Evolutionary conservation across 1,140 invertebrate genomes (phyloP), one percentile per base, ranked within the genome.

Genomic region (Drosophila dunni): DNA sequence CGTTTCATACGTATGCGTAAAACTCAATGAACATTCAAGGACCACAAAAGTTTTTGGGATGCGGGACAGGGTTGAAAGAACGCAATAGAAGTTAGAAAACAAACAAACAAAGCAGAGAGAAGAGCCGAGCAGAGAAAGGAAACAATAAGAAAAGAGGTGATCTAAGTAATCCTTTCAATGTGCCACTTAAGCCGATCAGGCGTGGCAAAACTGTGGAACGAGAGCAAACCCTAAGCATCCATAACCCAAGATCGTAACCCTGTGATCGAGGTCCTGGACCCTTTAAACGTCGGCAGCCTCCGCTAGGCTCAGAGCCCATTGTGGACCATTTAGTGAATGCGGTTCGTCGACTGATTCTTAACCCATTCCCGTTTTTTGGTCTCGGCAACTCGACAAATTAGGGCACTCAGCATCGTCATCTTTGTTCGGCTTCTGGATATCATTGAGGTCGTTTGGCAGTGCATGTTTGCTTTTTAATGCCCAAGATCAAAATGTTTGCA

Each of bases 111-210:
- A 54, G 54, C 72, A 65, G 40, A 54, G 50, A 33, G 60, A 65
- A 64, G 45, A 29, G 24, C 3, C 3, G 24, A 29, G 24, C 24
- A 29, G 24, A 29, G 24, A 29, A 29, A 29, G 24, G 24, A 29
- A 29, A 29, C 24, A 29, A 29, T 29, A 36, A 63, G 53, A 53
- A 38, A 51, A 66, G 44, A 50, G 38, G 63, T 34, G 78, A 75
- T 80, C 75, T 65, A 64, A n/a, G 74, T 91, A 91, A 91, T 91
- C 81, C 82, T 86, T 91, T 90, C 86, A 91, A 73, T 91, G 79
- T 58, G 86, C 85, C 88, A 82, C 83, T 89, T 89, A 91, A 89
- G 88, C 90, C 75, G 89, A 91, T 91, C 90, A 91, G 73, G 74
- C 78, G 60, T 75, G 61, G 70, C 77, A 70, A 54, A 64, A 51